A percentile compares a stretch with the other conserved stretches of the same genome.
Evolutionary conservation across 2,113 vertebrate genomes (phyloP).

Genomic region (Erythrolamprus reginae): DNA sequence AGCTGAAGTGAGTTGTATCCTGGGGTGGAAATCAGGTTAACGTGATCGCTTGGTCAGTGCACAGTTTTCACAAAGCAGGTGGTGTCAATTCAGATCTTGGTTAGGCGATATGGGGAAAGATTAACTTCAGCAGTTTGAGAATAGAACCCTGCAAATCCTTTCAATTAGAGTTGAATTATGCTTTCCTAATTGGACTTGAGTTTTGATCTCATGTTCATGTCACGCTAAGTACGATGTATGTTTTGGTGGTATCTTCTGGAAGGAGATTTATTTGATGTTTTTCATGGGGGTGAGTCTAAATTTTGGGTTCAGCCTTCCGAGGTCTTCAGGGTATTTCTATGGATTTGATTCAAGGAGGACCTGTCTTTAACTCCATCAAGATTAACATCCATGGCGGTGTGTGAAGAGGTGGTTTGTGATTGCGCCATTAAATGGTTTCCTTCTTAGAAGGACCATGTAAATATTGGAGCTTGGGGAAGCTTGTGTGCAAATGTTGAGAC

Average conservation of each 20-base stretch:
- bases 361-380: background rate
- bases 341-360: background rate
- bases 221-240: conserved; percentile 47
- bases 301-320: background rate
- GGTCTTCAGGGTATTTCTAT: background rate
- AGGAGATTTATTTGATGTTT: conserved; percentile 34
- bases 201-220: conserved; percentile 26
- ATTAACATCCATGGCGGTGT: background rate
- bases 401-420: background rate
- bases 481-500: background rate
- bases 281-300: conserved; percentile 13
- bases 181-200: background rate
- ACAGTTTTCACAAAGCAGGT: too few relatives aligned
- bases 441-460: background rate
- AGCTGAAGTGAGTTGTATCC: background rate
- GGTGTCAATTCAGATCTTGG: background rate
- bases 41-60: background rate
- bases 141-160: background rate
- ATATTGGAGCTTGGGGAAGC: background rate
- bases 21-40: background rate
- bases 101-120: background rate
- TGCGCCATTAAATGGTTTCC: background rate
- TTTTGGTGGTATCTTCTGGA: conserved; percentile 54
- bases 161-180: too few relatives aligned
- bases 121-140: background rate